These are phyloP conservation scores for Oryctes rhinoceros DNA, from an alignment of 1,140 invertebrate genomes.

Conservation along the genomic window DNA sequence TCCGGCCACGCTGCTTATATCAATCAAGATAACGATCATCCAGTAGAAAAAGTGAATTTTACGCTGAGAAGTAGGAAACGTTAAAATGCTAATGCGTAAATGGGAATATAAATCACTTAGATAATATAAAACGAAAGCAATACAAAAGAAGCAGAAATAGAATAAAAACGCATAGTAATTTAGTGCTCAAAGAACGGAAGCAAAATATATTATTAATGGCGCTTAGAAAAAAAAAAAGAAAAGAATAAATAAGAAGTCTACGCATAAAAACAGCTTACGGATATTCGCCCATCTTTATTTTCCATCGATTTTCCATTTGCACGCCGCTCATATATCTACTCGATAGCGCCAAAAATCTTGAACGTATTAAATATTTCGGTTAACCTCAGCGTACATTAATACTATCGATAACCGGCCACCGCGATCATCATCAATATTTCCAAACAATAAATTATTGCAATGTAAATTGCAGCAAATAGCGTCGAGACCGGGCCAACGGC, in stretches of 20 bases:
- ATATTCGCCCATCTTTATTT: too few relatives aligned
- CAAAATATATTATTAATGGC: background rate
- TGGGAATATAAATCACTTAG: background rate
- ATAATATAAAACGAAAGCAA: background rate
- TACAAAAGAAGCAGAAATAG: background rate
- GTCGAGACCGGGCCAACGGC: background rate
- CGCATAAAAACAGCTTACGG: too few relatives aligned
- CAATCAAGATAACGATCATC: background rate
- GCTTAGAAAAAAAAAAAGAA: too few relatives aligned
- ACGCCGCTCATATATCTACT: background rate
- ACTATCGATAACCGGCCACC: background rate
- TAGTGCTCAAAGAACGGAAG: background rate
- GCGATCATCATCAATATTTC: constrained; percentile 23
- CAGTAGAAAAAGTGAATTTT: background rate
- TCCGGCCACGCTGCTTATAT: background rate
- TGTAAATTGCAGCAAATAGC: constrained; percentile 5
- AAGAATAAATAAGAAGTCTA: too few relatives aligned
- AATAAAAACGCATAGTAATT: background rate
- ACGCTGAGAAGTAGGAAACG: background rate
- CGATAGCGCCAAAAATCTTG: background rate
- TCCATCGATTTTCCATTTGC: constrained; percentile 2
- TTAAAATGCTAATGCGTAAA: background rate
- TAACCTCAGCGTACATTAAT: constrained; percentile 8
- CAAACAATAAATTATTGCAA: constrained; percentile 20
- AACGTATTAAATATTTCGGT: constrained; percentile 13